Percentiles rank a stretch among this genome's conserved stretches.
phyloP scores from a whole-genome alignment of 2,888 invertebrate species.

The Lasioglossum leucozonium region DNA sequence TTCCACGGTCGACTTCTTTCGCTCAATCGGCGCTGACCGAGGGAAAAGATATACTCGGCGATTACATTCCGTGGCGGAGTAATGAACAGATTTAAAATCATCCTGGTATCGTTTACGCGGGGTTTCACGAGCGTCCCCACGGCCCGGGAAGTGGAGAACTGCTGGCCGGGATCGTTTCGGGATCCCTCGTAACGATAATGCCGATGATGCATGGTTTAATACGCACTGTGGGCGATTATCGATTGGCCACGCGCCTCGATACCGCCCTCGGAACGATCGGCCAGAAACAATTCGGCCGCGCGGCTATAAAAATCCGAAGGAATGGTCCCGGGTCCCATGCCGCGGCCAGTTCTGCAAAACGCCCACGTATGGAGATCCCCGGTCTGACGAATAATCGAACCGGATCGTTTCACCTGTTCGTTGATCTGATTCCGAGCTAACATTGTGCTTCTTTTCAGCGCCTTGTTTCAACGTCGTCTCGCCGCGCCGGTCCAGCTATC shows the following conservation, averaged over 20 bases:
- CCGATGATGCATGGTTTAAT: constrained; percentile 73
- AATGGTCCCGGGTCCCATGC: constrained; percentile 26
- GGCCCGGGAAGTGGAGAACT: constrained; percentile 15
- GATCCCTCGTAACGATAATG: constrained; percentile 75
- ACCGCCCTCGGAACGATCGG: constrained; percentile 64
- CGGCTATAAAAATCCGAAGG: constrained; percentile 59
- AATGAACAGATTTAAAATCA: constrained; percentile 60
- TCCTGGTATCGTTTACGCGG: constrained; percentile 59
- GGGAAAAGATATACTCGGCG: constrained; percentile 48
- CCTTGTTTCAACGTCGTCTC: neutral
- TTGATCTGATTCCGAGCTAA: constrained; percentile 45
- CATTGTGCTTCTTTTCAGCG: constrained; percentile 37
- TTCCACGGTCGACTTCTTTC: constrained; percentile 57
- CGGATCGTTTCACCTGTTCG: constrained; percentile 65
- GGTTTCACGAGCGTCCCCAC: constrained; percentile 33
- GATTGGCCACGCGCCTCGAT: constrained; percentile 79
- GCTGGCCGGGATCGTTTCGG: constrained; percentile 54
- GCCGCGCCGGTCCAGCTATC: neutral
- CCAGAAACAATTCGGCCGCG: constrained; percentile 67
- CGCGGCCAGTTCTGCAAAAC: constrained; percentile 47
- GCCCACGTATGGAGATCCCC: constrained; percentile 40
- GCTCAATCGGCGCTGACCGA: constrained; percentile 31
- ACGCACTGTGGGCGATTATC: constrained; percentile 76
- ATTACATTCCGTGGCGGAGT: constrained; percentile 54
- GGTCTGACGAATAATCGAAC: constrained; percentile 46